Conservation (phyloP, 2,113 vertebrate species). For the Candoia aspera region DNA sequence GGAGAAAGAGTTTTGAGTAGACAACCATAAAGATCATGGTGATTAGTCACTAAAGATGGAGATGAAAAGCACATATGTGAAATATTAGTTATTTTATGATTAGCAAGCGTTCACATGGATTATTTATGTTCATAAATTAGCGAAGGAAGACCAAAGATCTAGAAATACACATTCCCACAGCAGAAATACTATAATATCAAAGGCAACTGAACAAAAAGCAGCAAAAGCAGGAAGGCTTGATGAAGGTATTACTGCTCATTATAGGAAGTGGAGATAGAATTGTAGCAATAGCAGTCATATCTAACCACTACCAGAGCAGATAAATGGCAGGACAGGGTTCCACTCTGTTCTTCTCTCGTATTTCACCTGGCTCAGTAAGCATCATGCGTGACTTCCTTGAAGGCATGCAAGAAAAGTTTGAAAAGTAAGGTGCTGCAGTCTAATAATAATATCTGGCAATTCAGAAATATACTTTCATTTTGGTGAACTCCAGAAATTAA, state of each 20-base stretch:
- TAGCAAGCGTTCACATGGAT: constrained; percentile 33
- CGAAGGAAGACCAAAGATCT: constrained; percentile 31
- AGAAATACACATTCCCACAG: constrained; percentile 50
- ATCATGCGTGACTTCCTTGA: constrained; percentile 72
- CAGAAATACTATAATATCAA: constrained; percentile 43
- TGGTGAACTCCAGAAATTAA: constrained; percentile 7
- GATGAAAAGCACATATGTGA: constrained; percentile 62
- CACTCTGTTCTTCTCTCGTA: constrained; percentile 52
- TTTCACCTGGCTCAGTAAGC: constrained; percentile 59
- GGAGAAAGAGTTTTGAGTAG: constrained; percentile 60
- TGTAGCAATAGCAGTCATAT: constrained; percentile 36
- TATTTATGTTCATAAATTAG: constrained; percentile 32
- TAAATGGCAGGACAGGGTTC: constrained; percentile 16
- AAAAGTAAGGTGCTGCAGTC: constrained; percentile 50
- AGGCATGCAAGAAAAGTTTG: constrained; percentile 65
- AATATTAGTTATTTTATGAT: constrained; percentile 38
- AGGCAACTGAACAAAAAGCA: constrained; percentile 38
- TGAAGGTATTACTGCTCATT: constrained; percentile 1
- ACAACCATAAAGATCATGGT: constrained; percentile 15
- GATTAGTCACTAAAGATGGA: constrained; percentile 50
- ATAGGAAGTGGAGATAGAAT: neutral
- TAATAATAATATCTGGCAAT: constrained; percentile 24
- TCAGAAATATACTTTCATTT: constrained; percentile 12
- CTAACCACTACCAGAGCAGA: constrained; percentile 34
- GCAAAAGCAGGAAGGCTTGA: constrained; percentile 24